phyloP scores from a whole-genome alignment of 2,888 invertebrate species.

The Platerodrilus igneus region DNA sequence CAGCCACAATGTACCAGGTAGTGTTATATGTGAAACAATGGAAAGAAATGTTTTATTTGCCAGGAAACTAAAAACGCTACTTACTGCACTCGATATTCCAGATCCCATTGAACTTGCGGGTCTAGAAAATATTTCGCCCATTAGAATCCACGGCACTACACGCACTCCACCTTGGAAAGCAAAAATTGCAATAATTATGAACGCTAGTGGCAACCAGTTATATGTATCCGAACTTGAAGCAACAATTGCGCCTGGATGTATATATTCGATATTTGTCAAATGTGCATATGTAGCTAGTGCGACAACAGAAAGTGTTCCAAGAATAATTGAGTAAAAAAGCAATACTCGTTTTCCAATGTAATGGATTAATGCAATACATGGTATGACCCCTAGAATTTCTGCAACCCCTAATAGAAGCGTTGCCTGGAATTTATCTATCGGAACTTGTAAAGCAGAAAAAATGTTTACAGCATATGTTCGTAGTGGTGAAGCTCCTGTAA shows the following conservation, averaged over 20 bases:
- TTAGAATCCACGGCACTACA: slow-evolving; percentile 76
- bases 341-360: slow-evolving; percentile 69
- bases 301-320: slow-evolving; percentile 62
- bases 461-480: slow-evolving; percentile 72
- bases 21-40: slow-evolving; percentile 58
- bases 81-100: slow-evolving; percentile 67
- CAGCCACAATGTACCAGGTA: slow-evolving; percentile 70
- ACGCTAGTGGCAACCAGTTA: slow-evolving; percentile 63
- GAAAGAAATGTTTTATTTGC: slow-evolving; percentile 69
- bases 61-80: slow-evolving; percentile 71
- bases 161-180: slow-evolving; percentile 68
- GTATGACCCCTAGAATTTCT: slow-evolving; percentile 62
- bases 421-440: slow-evolving; percentile 71
- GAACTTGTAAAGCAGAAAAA: slow-evolving; percentile 65
- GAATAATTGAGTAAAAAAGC: slow-evolving; percentile 62
- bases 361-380: slow-evolving; percentile 65
- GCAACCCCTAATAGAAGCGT: slow-evolving; percentile 67
- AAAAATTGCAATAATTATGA: slow-evolving; percentile 59
- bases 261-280: slow-evolving; percentile 29
- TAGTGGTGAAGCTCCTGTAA: slow-evolving; percentile 70
- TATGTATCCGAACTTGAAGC: slow-evolving; percentile 11
- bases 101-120: slow-evolving; percentile 67
- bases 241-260: not conserved
- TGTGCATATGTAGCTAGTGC: slow-evolving; percentile 56
- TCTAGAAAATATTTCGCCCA: slow-evolving; percentile 71